phyloP scores from a whole-genome alignment of 2,113 vertebrate genomes.

The Apaloderma vittatum region DNA sequence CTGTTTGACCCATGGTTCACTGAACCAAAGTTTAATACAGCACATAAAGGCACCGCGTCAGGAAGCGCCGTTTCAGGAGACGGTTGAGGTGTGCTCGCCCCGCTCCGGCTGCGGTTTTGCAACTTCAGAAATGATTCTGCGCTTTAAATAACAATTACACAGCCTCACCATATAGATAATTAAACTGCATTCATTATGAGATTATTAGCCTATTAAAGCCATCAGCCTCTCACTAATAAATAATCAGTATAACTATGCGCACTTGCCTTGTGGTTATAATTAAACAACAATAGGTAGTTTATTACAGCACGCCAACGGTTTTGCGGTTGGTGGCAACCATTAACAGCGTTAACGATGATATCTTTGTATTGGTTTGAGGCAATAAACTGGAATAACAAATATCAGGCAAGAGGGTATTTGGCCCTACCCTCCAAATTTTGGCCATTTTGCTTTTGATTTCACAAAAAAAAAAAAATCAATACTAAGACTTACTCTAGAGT shows the following conservation, averaged over 20 bases:
- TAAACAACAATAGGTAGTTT: background rate
- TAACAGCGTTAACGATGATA: background rate
- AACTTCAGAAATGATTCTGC: background rate
- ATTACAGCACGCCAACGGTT: background rate
- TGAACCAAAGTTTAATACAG: background rate
- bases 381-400: background rate
- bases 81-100: accelerated
- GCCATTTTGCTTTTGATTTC: background rate
- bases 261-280: constrained; percentile 25
- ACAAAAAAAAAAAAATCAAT: background rate
- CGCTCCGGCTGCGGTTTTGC: background rate
- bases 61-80: background rate
- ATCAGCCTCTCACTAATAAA: constrained; percentile 57
- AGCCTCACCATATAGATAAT: background rate
- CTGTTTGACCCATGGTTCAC: background rate
- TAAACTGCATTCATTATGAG: constrained; percentile 36
- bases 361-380: background rate
- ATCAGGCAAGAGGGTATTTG: background rate
- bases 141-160: constrained; percentile 8
- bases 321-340: background rate
- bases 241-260: constrained; percentile 4
- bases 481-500: background rate
- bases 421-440: background rate
- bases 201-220: constrained; percentile 40
- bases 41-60: background rate